These are phyloP conservation scores for Chrysodeixis includens DNA, from an alignment of 2,888 invertebrate genomes.

Conservation along the genomic window DNA sequence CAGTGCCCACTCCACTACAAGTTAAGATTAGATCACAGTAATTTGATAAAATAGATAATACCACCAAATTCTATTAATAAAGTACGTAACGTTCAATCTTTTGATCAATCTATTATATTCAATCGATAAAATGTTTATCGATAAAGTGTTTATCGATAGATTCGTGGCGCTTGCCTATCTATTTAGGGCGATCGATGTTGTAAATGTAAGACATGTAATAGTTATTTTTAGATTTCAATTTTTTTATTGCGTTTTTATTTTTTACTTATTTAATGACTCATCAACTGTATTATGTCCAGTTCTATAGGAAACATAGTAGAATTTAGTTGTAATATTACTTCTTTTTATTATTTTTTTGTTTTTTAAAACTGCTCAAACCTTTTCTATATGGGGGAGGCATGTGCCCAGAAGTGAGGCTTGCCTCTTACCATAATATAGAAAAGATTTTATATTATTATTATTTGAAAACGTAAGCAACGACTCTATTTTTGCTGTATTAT, in stretches of 20 bases:
- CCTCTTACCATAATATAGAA: too few relatives aligned
- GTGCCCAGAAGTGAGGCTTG: too few relatives aligned
- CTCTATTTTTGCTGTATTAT: too few relatives aligned
- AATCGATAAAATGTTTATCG: conserved; percentile 48
- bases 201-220: conserved; percentile 20
- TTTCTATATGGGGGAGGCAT: too few relatives aligned
- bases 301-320: too few relatives aligned
- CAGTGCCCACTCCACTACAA: conserved; percentile 33
- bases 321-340: too few relatives aligned
- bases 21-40: conserved; percentile 46
- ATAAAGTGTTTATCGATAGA: conserved; percentile 39
- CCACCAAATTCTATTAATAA: conserved; percentile 46
- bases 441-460: too few relatives aligned
- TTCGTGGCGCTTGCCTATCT: conserved; percentile 40
- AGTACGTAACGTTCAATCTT: conserved; percentile 38
- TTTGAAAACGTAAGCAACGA: too few relatives aligned
- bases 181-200: conserved; percentile 36
- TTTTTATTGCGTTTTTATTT: background rate
- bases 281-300: too few relatives aligned
- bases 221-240: background rate
- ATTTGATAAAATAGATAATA: conserved; percentile 53
- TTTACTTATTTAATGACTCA: too few relatives aligned
- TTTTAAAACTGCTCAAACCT: too few relatives aligned
- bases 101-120: conserved; percentile 42
- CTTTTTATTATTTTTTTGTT: too few relatives aligned